Conservation (phyloP, 2,888 invertebrate species). For the Aphodius granarius region DNA sequence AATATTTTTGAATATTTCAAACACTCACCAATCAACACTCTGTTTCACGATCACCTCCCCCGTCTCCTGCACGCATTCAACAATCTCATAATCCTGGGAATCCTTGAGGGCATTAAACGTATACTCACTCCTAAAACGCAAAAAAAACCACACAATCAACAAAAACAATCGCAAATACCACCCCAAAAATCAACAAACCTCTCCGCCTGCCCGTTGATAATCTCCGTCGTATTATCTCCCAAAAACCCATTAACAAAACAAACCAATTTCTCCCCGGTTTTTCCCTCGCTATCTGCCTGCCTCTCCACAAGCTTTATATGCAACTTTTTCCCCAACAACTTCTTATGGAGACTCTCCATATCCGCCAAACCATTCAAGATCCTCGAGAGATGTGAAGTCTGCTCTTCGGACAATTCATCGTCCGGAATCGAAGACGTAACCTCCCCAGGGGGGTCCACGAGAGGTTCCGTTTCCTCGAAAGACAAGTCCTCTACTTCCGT, state of each 20-base stretch:
- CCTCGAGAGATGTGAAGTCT: constrained; percentile 39
- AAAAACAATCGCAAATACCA: neutral
- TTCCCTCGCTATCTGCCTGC: constrained; percentile 22
- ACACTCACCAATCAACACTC: neutral
- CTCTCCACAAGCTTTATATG: constrained; percentile 38
- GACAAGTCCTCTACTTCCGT: neutral
- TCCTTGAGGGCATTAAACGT: neutral
- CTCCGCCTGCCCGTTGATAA: neutral
- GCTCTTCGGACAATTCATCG: constrained; percentile 15
- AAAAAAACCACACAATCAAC: neutral
- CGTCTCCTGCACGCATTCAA: neutral
- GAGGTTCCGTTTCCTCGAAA: neutral
- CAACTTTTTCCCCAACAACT: constrained; percentile 37
- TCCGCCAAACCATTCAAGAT: constrained; percentile 46
- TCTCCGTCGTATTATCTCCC: constrained; percentile 17
- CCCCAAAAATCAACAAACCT: neutral
- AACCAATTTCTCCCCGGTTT: constrained; percentile 29
- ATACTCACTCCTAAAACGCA: neutral
- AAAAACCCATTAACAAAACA: constrained; percentile 40
- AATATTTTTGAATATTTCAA: neutral
- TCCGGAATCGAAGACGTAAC: neutral
- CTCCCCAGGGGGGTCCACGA: no score
- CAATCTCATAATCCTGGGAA: neutral
- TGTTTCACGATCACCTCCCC: neutral
- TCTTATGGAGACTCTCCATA: constrained; percentile 44